Evolutionary conservation across 2,888 invertebrate species (phyloP), one percentile per base, ranked within the genome.

Genomic region (Melanchra persicariae): DNA sequence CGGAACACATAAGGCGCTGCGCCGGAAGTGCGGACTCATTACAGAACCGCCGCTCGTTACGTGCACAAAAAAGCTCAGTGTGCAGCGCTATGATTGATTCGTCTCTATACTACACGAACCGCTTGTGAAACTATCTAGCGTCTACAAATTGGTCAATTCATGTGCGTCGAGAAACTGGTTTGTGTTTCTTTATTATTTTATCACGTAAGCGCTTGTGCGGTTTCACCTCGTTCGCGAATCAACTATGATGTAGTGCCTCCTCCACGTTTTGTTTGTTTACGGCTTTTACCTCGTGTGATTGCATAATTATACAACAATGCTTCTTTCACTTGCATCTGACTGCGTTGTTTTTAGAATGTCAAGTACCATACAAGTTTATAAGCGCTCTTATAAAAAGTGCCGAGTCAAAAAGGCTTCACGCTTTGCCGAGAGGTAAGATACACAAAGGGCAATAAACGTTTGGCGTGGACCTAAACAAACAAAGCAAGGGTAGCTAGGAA

Each of bases 401-500:
- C 93, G 92, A 95, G 95, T 95, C 94, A 94, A 95, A 95, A 95
- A 94, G 94, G 93, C 93, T 94, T 94, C 91, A 93, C 95, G 94
- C 93, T 93, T 93, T 92, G 92, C 92, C 91, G 90, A 93, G 93
- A 93, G 93, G 93, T 90, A 93, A 93, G 92, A 92, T 93, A 95
- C 92, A 95, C 95, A 95, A 94, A 93, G 94, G 94, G 94, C 94
- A 94, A 94, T 93, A 94, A 95, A 94, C 94, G 95, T 94, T 95
- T 91, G 93, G 91, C 90, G 90, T 91, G 93, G 94, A 91, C 95
- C 95, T 95, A 95, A 95, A 95, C 93, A 95, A 95, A 95, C 95
- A 95, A 89, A 95, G 94, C 95, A 95, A 89, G 95, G 94, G 95
- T 95, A 95, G 95, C 95, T 94, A 94, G 95, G 95, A 95, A 96